Base-by-base conservation (phyloP, 2,888 invertebrate genomes). In the Seladonia tumulorum region DNA sequence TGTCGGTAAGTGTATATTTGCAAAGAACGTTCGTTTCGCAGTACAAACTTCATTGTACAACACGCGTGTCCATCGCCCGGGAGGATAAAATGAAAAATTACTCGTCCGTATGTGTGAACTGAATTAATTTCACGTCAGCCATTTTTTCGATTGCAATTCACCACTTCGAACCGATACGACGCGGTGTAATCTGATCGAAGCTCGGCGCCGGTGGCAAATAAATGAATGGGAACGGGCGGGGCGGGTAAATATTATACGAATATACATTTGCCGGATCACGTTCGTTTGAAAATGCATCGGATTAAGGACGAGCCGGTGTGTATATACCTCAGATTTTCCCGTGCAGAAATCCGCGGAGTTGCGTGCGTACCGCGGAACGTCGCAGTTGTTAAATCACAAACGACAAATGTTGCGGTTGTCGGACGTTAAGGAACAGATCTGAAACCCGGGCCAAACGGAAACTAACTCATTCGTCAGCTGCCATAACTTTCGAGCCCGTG, bases 381-480 rank as follows among this genome's bases (percentile, higher is more conserved):
- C 14, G 25, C 60, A 63, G 60, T 63, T 63, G 60, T 29, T 63
- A 16, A 63, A 63, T 63, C 60, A 63, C 29, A 29, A 63, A 16
- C 60, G 29, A 29, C 29, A 63, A 63, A 63, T 16, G 25, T 63
- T 63, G 60, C 2, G 60, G 60, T 63, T 63, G 60, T 16, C 25
- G 60, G 29, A 35, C 73, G 73, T 53, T 29, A 49, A 72, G 47
- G 47, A 18, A 72, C 45, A 3, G 16, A 25, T 25, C 29, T 16
- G 60, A 29, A 63, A 63, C 60, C 60, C 29, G 29, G 66, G 18
- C 35, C 25, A 35, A 71, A 63, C 49, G 49, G 75, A 76, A 81
- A 76, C 71, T 45, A 71, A 81, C 75, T 76, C 60, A 53, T 75
- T 81, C 70, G 81, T 71, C 53, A 68, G n/a, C 78, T 79, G 79